Conservation (phyloP, 2,797 vertebrate species). For the Sebastolobus alascanus region DNA sequence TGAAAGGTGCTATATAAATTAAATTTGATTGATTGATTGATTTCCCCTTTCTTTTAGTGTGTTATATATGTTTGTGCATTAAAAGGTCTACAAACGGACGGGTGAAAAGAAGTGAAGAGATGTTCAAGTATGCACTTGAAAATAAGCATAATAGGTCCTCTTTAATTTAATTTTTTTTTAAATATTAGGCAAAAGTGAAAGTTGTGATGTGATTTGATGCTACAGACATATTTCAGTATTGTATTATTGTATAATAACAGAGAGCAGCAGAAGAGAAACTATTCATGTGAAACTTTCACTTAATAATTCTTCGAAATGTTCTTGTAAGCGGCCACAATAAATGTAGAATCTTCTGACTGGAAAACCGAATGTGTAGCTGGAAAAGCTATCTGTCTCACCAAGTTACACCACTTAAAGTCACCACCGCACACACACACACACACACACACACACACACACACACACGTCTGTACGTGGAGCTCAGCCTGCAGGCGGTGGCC, state of each 20-base stretch:
- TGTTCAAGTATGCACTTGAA: too few relatives aligned
- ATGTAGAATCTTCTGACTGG: not conserved
- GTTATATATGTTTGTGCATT: too few relatives aligned
- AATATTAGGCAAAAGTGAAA: too few relatives aligned
- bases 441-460: conserved; percentile 28
- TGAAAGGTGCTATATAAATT: too few relatives aligned
- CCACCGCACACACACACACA: not conserved
- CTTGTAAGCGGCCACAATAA: not conserved
- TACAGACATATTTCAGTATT: not conserved
- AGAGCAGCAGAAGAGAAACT: too few relatives aligned
- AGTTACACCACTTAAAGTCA: conserved; percentile 56
- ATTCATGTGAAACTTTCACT: not conserved
- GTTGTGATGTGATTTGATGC: not conserved
- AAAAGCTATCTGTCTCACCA: conserved; percentile 11
- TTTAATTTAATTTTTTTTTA: too few relatives aligned
- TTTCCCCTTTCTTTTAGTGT: too few relatives aligned
- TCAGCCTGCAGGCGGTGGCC: conserved; percentile 49
- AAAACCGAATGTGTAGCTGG: conserved; percentile 2
- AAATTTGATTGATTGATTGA: too few relatives aligned
- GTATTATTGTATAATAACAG: too few relatives aligned
- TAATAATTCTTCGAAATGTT: not conserved
- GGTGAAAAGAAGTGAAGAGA: too few relatives aligned
- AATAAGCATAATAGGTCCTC: too few relatives aligned
- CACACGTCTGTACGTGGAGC: not conserved
- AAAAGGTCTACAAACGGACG: too few relatives aligned